These are phyloP conservation scores for Amblyraja radiata DNA, from an alignment of 2,797 vertebrate species.

Conservation along the genomic window DNA sequence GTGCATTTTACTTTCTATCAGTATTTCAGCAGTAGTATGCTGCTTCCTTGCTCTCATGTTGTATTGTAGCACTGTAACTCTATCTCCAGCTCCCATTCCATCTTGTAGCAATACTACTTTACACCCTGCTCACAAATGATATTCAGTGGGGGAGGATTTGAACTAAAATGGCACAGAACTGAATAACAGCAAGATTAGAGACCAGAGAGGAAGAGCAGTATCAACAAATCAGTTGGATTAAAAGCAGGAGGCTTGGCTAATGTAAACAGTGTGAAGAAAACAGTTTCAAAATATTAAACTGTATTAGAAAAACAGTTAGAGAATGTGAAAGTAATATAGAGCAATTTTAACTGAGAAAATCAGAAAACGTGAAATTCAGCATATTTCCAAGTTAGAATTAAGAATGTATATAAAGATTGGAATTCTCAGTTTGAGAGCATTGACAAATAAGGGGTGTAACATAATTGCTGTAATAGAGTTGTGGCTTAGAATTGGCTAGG, in stretches of 20 bases:
- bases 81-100: background rate
- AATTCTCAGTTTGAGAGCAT: background rate
- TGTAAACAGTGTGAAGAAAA: background rate
- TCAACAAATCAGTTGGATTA: slow-evolving; percentile 8
- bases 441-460: background rate
- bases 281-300: background rate
- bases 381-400: background rate
- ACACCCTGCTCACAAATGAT: background rate
- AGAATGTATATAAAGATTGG: background rate
- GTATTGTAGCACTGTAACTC: background rate
- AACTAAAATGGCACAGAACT: background rate
- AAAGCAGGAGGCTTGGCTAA: background rate
- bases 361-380: background rate
- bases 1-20: background rate
- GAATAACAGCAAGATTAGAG: background rate
- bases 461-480: background rate
- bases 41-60: background rate
- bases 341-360: background rate
- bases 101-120: background rate
- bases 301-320: too few species aligned
- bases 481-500: background rate
- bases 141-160: background rate
- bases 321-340: too few species aligned
- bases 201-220: background rate
- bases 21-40: background rate